Conservation (phyloP, 2,113 vertebrate species). For the Mastomys natalensis region DNA sequence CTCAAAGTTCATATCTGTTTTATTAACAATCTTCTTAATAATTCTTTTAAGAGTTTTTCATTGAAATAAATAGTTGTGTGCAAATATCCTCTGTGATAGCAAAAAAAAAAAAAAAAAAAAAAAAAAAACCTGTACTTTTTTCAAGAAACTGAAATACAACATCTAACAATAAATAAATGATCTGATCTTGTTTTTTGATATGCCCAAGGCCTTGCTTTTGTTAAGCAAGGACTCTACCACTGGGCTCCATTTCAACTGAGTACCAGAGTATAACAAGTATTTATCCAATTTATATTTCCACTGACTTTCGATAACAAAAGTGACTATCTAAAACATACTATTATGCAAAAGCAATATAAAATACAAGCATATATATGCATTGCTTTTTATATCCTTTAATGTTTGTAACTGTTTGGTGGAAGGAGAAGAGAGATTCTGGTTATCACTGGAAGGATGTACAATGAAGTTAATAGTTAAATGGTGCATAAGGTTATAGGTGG, state of each 20-base stretch:
- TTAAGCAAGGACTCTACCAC: not conserved
- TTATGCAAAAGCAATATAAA: no score
- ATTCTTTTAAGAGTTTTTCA: constrained; percentile 11
- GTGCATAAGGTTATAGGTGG: not conserved
- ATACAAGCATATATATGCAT: not conserved
- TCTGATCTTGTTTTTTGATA: not conserved
- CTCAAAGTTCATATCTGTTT: not conserved
- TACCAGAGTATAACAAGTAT: not conserved
- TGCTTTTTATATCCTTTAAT: not conserved
- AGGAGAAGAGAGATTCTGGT: not conserved
- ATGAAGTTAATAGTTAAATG: not conserved
- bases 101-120: not conserved
- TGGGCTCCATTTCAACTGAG: no score
- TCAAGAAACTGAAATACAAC: not conserved
- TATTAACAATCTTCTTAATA: constrained; percentile 7
- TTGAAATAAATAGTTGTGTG: not conserved
- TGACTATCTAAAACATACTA: not conserved
- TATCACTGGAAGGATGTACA: not conserved
- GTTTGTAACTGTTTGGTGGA: not conserved
- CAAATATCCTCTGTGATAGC: not conserved
- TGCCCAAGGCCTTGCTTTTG: not conserved
- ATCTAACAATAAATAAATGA: not conserved
- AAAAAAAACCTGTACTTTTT: not conserved
- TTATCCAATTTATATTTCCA: not conserved
- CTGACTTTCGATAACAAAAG: not conserved